These are phyloP conservation scores for Drosophila leontia DNA, from an alignment of 1,140 invertebrate species.

Conservation along the genomic window DNA sequence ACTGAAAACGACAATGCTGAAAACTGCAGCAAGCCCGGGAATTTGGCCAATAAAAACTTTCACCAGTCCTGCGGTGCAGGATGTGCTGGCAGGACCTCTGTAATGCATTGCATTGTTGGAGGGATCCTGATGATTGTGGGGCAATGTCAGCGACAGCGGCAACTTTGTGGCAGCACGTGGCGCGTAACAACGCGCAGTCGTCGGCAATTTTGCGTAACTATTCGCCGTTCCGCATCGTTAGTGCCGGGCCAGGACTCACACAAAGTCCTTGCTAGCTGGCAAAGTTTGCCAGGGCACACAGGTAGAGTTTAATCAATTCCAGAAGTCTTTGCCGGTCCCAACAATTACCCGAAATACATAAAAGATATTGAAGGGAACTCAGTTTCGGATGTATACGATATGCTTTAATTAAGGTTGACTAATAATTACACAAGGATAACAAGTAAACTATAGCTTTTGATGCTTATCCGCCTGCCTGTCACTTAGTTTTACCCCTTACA, in stretches of 20 bases:
- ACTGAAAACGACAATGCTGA: conserved; percentile 2
- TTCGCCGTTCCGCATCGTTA: conserved; percentile 73
- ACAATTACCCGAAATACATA: background rate
- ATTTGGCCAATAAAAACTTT: conserved; percentile 77
- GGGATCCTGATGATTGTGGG: conserved; percentile 20
- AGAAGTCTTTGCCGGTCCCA: background rate
- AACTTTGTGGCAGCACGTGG: conserved; percentile 70
- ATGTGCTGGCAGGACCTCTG: conserved; percentile 1
- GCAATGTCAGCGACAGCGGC: background rate
- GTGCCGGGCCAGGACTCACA: conserved; percentile 9
- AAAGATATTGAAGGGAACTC: background rate
- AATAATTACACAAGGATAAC: background rate
- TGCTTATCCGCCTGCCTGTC: background rate
- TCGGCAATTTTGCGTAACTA: conserved; percentile 79
- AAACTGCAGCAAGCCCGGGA: conserved; percentile 24
- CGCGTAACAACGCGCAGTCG: conserved; percentile 74
- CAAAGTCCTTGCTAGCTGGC: conserved; percentile 30
- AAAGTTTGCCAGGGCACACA: conserved; percentile 68
- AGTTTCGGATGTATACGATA: background rate
- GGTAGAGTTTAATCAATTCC: conserved; percentile 60
- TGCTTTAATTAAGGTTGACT: background rate
- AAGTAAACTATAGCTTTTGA: background rate
- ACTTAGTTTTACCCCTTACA: conserved; percentile 7
- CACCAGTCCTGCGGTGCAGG: conserved; percentile 19
- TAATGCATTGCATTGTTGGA: conserved; percentile 14